These are phyloP conservation scores for Bhutanitis thaidina DNA, from an alignment of 2,888 invertebrate genomes.

Conservation along the genomic window DNA sequence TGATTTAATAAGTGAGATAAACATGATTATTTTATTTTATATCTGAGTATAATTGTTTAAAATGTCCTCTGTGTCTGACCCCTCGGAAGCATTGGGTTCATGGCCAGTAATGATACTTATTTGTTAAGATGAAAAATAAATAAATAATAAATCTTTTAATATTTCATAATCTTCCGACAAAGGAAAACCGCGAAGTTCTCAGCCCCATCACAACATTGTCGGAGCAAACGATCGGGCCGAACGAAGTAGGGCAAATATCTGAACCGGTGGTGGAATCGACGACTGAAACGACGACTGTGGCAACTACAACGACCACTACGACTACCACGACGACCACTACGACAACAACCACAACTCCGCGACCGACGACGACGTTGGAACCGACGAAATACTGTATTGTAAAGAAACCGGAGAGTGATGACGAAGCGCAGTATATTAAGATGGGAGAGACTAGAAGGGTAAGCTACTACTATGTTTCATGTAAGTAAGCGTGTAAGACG, in stretches of 20 bases:
- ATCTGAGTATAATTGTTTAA: no score
- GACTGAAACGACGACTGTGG: constrained; percentile 46
- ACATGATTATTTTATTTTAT: no score
- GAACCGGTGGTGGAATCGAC: constrained; percentile 60
- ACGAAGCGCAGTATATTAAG: constrained; percentile 86
- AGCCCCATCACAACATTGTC: constrained; percentile 69
- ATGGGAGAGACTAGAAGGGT: constrained; percentile 93
- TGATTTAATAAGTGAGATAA: no score
- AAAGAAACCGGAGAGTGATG: constrained; percentile 89
- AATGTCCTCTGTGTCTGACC: no score
- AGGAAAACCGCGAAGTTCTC: constrained; percentile 59
- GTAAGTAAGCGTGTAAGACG: no score
- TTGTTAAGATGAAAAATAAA: no score
- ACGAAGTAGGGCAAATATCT: constrained; percentile 65
- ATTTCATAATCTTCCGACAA: not conserved
- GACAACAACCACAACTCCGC: constrained; percentile 68
- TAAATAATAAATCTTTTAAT: no score
- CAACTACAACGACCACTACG: constrained; percentile 49
- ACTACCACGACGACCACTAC: constrained; percentile 66
- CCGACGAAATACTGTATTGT: constrained; percentile 88
- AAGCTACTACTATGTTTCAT: constrained; percentile 46
- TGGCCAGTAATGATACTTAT: no score
- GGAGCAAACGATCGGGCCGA: constrained; percentile 63
- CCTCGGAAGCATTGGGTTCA: no score
- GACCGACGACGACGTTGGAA: constrained; percentile 80